phyloP scores from a whole-genome alignment of 1,140 invertebrate genomes.

The Acromyrmex heyeri region DNA sequence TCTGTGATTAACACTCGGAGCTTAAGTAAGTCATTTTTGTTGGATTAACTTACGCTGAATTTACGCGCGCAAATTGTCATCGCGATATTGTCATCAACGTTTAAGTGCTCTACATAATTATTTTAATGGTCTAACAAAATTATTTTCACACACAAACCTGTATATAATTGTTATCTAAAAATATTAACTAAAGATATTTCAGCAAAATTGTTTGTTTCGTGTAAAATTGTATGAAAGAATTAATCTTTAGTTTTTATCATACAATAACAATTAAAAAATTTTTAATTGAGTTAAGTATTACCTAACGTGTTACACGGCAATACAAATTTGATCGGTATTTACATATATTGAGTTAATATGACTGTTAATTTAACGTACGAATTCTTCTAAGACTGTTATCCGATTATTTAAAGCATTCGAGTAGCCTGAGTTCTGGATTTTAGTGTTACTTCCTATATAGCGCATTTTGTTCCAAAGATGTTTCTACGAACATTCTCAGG shows the following conservation, averaged over 20 bases:
- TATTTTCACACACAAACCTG: no score
- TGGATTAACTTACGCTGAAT: neutral
- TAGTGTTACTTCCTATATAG: neutral
- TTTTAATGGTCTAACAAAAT: no score
- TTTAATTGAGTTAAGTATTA: neutral
- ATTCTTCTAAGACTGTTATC: neutral
- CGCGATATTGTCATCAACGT: no score
- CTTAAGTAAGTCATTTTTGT: neutral
- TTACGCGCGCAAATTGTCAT: neutral
- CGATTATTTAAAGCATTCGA: neutral
- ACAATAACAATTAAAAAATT: no score
- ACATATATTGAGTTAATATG: neutral
- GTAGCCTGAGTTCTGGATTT: neutral
- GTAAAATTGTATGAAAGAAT: no score
- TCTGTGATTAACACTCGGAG: conserved; percentile 18
- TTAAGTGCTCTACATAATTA: no score
- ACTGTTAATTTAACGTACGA: neutral
- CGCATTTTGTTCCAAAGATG: no score
- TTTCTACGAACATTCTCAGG: no score
- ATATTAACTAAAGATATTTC: no score
- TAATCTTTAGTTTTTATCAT: no score
- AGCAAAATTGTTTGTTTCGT: no score
- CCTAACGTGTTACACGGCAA: neutral
- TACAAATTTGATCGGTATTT: neutral
- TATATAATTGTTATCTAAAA: no score